Conservation (phyloP, 2,888 invertebrate species). For the Phragmatobia fuliginosa region DNA sequence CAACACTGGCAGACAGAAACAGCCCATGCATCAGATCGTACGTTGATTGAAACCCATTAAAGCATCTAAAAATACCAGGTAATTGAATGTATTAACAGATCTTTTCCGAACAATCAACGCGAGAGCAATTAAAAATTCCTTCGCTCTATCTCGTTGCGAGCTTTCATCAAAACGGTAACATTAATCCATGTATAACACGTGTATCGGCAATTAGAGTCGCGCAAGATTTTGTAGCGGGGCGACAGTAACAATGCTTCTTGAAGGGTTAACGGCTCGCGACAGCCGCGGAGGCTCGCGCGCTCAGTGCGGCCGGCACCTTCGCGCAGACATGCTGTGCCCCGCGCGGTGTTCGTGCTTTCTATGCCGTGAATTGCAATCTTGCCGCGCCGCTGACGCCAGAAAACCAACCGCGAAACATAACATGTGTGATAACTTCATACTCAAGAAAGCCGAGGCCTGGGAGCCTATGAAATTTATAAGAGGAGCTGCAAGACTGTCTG, state of each 20-base stretch:
- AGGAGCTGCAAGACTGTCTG: conserved; percentile 84
- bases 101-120: conserved; percentile 38
- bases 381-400: conserved; percentile 83
- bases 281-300: conserved; percentile 56
- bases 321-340: conserved; percentile 89
- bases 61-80: conserved; percentile 45
- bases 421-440: conserved; percentile 85
- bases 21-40: conserved; percentile 24
- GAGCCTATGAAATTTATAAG: conserved; percentile 82
- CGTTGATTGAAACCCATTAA: conserved; percentile 53
- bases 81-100: conserved; percentile 40
- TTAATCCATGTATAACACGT: conserved; percentile 72
- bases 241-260: conserved; percentile 69
- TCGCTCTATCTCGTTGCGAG: conserved; percentile 51
- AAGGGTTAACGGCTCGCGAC: conserved; percentile 64
- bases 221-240: conserved; percentile 60
- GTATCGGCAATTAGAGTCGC: conserved; percentile 58
- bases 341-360: conserved; percentile 91
- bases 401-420: conserved; percentile 76
- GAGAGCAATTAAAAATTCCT: conserved; percentile 46
- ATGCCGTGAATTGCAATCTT: conserved; percentile 90
- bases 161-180: conserved; percentile 71
- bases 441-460: conserved; percentile 84
- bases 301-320: conserved; percentile 80
- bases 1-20: conserved; percentile 20